Evolutionary conservation across 2,797 vertebrate genomes (phyloP).

Genomic region (Cephalopachus bancanus): DNA sequence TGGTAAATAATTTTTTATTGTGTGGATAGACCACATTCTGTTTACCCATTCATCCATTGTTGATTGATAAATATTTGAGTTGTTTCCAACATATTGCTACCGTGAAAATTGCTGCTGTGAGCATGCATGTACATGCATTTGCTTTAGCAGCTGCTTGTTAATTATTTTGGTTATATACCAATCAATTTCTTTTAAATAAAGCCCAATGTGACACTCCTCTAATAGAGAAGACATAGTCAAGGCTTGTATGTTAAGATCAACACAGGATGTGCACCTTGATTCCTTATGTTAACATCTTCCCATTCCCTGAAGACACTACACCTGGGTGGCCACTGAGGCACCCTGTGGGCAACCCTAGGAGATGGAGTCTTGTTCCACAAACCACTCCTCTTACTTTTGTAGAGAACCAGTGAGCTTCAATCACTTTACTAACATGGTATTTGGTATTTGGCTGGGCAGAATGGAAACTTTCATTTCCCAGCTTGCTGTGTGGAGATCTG

Average conservation of each 20-base stretch:
- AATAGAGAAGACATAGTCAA: not conserved
- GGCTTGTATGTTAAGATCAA: not conserved
- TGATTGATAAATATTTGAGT: not conserved
- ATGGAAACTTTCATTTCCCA: no score
- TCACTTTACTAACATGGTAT: not conserved
- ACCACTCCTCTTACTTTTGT: not conserved
- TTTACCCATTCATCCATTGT: not conserved
- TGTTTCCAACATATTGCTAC: not conserved
- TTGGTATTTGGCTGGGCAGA: not conserved
- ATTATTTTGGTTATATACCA: not conserved
- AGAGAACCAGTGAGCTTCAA: not conserved
- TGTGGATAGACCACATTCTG: not conserved
- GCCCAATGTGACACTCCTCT: no score
- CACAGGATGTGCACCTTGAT: not conserved
- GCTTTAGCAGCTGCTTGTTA: no score
- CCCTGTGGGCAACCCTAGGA: not conserved
- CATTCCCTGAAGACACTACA: not conserved
- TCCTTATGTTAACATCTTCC: no score
- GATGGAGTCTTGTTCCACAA: not conserved
- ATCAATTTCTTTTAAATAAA: not conserved
- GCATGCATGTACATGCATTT: no score
- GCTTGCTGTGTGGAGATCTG: not conserved
- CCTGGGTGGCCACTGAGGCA: not conserved
- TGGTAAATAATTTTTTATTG: no score
- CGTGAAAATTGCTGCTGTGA: not conserved